Base-by-base conservation (phyloP, 2,888 invertebrate genomes). In the Drosophila mimetica region DNA sequence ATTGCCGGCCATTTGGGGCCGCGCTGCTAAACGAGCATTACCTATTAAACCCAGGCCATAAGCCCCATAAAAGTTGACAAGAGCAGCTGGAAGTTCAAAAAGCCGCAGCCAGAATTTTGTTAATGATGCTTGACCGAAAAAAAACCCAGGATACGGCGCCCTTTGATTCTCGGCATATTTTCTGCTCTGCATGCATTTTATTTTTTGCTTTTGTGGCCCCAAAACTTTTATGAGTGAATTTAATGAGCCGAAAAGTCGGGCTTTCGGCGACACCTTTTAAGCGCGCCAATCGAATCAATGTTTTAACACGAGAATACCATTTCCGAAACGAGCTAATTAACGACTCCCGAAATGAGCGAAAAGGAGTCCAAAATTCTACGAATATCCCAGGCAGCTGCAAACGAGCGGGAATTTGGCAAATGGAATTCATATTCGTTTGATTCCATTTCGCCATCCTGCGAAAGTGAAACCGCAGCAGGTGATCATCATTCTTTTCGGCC, bases 241-340 rank as follows among this genome's bases (percentile, higher is more conserved):
- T 47, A 47, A 46, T 57, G 34, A 39, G 50, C 46, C 58, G 37
- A 52, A 67, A 60, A 44, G 59, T 55, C 61, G 58, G 59, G 63
- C 81, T 85, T 81, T 41, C 76, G 76, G 74, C 88, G 88, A 85
- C 86, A 86, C 83, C 84, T 87, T 85, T 87, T 86, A 86, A 86
- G 75, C 74, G 88, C 85, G 86, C 86, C 85, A 86, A 88, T 84
- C 82, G 82, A 86, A 88, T 86, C 86, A 84, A 75, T 86, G 86
- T 86, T 88, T 88, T 88, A 86, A 88, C 86, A 86, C 86, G 87
- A 71, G 76, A 79, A 81, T 75, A 86, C 88, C 86, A 88, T 86
- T 86, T 86, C 73, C 77, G 77, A 76, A 75, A 77, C 72, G 76
- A 81, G 81, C 86, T 86, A 84, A 84, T 86, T 83, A 86, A 74